Base-by-base conservation (phyloP, 2,113 vertebrate species). In the Orycteropus afer region DNA sequence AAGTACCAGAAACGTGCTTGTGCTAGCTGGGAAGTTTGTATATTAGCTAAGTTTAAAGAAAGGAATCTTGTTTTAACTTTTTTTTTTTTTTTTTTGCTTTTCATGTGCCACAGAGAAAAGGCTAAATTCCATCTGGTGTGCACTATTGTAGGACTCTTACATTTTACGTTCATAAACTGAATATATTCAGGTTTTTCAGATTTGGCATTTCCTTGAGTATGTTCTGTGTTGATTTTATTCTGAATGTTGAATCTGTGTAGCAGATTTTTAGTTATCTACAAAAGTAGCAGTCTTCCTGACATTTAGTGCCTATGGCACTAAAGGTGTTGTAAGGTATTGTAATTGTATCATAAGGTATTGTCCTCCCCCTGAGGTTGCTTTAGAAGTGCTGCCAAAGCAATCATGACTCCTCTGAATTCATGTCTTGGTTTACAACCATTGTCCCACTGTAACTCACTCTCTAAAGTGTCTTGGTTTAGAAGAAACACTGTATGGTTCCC, bases 11-110 rank as follows among this genome's bases (percentile, higher is more conserved):
- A 76, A 34, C 91, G 61, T 95, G 67, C 42, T 47, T 90, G 40
- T 93, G 90, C 79, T 83, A 71, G 90, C 47, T 90, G 85, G 93
- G 95, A 85, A 96, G 32, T 76, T 74, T 12, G 0, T 0, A 25
- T 90, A 22, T 96, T 86, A 53, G 45, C 84, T 69, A 49, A 32
- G 57, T n/a, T 73, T 77, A 85, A 92, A 93, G 90, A 80, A 89
- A 49, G 71, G 93, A 90, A 82, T 61, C 65, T 79, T 45, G 73
- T 49, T 87, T 81, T 61, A 25, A 25, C 18, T 59, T 23, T 23
- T 4, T 63, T 4, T 29, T 4, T 63, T 2, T 59, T 55, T 76
- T 34, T 79, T 51, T 80, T 78, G 85, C 61, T 51, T 90, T 89
- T 61, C 22, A 9, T 59, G 22, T 61, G 18, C 65, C 11, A 11